phyloP scores from a whole-genome alignment of 1,140 invertebrate genomes.

The Schlechtendalia chinensis region DNA sequence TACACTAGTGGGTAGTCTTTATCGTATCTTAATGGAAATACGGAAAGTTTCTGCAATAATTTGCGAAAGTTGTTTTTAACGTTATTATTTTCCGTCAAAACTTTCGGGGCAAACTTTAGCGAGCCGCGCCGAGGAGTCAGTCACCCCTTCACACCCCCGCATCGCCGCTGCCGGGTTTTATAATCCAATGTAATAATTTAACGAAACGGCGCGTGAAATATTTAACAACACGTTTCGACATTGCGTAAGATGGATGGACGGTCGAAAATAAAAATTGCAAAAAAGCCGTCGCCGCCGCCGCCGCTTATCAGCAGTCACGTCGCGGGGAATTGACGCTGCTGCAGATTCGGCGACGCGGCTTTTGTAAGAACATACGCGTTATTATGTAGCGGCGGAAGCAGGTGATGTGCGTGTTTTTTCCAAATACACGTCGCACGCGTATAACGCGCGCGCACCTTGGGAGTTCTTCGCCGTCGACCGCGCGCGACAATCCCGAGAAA shows the following conservation, averaged over 20 bases:
- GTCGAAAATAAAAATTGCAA: not conserved
- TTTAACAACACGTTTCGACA: constrained; percentile 47
- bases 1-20: constrained; percentile 1
- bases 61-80: constrained; percentile 49
- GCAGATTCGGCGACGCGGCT: not conserved
- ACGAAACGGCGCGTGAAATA: constrained; percentile 42
- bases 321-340: not conserved
- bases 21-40: constrained; percentile 45
- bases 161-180: not conserved
- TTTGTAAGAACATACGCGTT: not conserved
- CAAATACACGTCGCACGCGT: too few species aligned
- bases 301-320: not conserved
- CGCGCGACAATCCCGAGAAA: not conserved
- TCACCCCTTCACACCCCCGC: not conserved
- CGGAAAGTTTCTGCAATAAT: constrained; percentile 46
- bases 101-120: constrained; percentile 33
- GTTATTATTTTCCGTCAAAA: constrained; percentile 47
- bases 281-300: not conserved
- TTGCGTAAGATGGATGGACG: constrained; percentile 36
- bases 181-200: constrained; percentile 45
- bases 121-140: not conserved
- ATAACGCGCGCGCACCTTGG: too few species aligned
- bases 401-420: not conserved
- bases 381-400: not conserved
- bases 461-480: not conserved